Evolutionary conservation across 2,888 invertebrate species (phyloP), one percentile per base, ranked within the genome.

Genomic region (Papilio elwesi): DNA sequence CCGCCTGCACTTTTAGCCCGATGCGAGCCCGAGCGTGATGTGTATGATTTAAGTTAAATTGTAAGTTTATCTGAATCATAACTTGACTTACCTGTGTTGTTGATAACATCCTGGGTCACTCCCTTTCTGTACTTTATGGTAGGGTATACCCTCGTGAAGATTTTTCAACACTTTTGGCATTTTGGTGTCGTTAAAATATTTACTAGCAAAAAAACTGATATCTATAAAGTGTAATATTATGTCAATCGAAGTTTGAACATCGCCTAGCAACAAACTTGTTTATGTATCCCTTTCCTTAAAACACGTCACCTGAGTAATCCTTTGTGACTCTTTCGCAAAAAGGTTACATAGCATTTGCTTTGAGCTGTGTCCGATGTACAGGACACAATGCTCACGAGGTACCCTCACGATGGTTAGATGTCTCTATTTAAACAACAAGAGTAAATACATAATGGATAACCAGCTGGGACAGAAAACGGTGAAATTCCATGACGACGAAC

Each of bases 31-130:
- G 26, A 26, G 26, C 26, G 26, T 26, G 26, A 26, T n/a, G n/a
- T n/a, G n/a, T n/a, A n/a, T n/a, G n/a, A n/a, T n/a, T n/a, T 55
- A 55, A 11, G 15, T 55, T 36, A 51, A 36, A 6, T 51, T 51
- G 13, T 43, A 26, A n/a, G n/a, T 63, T 47, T 26, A 36, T 51
- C n/a, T 16, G 6, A 43, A 5, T 26, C 15, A 64, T n/a, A 11
- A 64, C 7, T 43, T 43, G 6, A 43, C 67, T 66, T 83, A 92
- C 92, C 85, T 90, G 78, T 93, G 93, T 49, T 92, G 76, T 72
- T 92, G 93, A 73, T 92, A 93, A 70, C 93, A 93, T 0, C 92
- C 93, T 0, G 88, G 87, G 6, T 91, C 88, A n/a, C 80, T 82
- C 0, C 90, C 89, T 49, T 79, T 85, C 1, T 72, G 72, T 0